A percentile compares a stretch with the other conserved stretches of the same genome.
Evolutionary conservation across 2,797 vertebrate genomes (phyloP).

Genomic region (Benthosema pterotum): DNA sequence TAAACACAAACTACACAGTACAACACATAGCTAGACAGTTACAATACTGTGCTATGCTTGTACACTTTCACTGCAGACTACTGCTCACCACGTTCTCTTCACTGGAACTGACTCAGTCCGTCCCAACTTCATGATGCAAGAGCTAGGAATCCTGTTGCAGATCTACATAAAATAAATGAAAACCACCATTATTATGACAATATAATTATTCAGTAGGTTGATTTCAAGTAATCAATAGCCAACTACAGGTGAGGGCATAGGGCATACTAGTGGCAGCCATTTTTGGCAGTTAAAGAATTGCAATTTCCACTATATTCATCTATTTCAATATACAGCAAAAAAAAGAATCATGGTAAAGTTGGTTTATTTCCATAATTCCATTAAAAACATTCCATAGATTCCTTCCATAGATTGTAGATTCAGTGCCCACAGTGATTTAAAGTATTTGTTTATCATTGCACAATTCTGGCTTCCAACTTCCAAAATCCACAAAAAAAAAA

Average conservation of each 20-base stretch:
- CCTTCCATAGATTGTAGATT: too few relatives aligned
- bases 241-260: too few relatives aligned
- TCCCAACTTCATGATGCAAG: conserved; percentile 68
- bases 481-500: too few relatives aligned
- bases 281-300: too few relatives aligned
- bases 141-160: conserved; percentile 76
- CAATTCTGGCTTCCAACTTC: too few relatives aligned
- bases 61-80: conserved; percentile 21
- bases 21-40: conserved; percentile 12
- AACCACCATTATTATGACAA: neutral
- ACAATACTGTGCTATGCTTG: conserved; percentile 4
- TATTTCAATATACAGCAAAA: too few relatives aligned
- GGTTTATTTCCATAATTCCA: too few relatives aligned
- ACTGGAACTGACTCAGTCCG: conserved; percentile 13
- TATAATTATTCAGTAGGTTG: neutral
- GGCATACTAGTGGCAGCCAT: neutral
- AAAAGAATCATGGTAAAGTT: too few relatives aligned
- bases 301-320: too few relatives aligned
- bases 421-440: too few relatives aligned
- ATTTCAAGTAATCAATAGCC: neutral
- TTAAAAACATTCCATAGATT: too few relatives aligned
- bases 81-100: conserved; percentile 35
- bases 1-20: conserved; percentile 27
- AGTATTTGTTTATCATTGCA: too few relatives aligned
- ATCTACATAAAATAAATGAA: conserved; percentile 61